Evolutionary conservation across 2,113 vertebrate species (phyloP).

Genomic region (Oncorhynchus masou): DNA sequence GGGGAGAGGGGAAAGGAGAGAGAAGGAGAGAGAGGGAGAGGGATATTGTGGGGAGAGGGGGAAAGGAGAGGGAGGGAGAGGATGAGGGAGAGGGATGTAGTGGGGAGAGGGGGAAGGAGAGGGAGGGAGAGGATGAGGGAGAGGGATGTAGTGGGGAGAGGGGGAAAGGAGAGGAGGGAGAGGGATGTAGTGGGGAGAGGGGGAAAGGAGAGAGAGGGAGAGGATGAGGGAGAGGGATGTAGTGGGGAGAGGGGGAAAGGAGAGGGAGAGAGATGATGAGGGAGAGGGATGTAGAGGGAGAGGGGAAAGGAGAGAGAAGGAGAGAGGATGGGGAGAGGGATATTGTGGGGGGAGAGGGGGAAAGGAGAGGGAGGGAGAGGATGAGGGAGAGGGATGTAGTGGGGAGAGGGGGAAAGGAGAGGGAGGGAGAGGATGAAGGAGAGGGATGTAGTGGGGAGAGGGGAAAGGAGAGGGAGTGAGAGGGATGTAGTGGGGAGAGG

Average conservation of each 20-base stretch:
- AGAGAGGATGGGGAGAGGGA: neutral
- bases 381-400: neutral
- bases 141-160: neutral
- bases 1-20: neutral
- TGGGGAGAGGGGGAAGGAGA: neutral
- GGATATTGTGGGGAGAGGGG: neutral
- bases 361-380: neutral
- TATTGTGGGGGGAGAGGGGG: neutral
- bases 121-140: neutral
- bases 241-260: too few relatives aligned
- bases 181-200: too few relatives aligned
- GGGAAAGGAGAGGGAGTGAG: neutral
- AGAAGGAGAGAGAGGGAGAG: neutral
- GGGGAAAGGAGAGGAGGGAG: neutral
- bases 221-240: too few relatives aligned
- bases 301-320: too few relatives aligned
- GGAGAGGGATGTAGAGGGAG: too few relatives aligned
- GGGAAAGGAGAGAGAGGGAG: too few relatives aligned
- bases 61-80: neutral
- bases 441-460: neutral
- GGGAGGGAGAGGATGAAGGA: neutral
- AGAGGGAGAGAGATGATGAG: too few relatives aligned
- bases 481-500: neutral
- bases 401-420: neutral
- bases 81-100: neutral